Percentiles rank a stretch among this genome's conserved stretches.
Conservation (phyloP, 2,797 vertebrate species). For the Tinamus major region DNA sequence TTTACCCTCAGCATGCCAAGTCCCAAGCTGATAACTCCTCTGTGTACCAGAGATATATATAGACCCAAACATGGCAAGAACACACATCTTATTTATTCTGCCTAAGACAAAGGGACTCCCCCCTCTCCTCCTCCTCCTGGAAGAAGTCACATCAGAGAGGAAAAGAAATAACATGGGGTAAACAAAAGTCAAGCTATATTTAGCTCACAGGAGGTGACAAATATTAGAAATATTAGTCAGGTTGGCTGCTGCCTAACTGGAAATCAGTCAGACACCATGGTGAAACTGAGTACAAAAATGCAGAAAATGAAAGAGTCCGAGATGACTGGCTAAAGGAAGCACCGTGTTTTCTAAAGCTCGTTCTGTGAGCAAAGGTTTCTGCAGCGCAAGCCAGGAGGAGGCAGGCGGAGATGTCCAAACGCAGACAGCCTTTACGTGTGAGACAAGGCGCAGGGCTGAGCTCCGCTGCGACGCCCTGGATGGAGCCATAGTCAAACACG, state of each 20-base stretch:
- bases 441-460: background rate
- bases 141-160: constrained; percentile 27
- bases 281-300: background rate
- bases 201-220: constrained; percentile 47
- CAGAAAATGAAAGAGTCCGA: background rate
- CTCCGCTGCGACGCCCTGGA: background rate
- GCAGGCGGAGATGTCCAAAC: background rate
- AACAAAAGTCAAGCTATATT: constrained; percentile 60
- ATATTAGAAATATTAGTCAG: constrained; percentile 21
- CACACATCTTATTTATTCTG: constrained; percentile 56
- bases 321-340: background rate
- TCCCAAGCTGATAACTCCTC: constrained; percentile 50
- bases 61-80: constrained; percentile 40
- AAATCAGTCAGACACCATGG: constrained; percentile 29
- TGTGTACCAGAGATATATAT: constrained; percentile 45
- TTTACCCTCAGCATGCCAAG: constrained; percentile 50
- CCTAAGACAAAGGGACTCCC: background rate
- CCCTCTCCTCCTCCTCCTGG: background rate
- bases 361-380: background rate
- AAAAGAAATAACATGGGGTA: constrained; percentile 47
- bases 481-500: background rate
- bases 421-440: background rate
- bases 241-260: constrained; percentile 36
- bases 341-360: background rate
- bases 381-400: background rate